phyloP scores from a whole-genome alignment of 2,888 invertebrate genomes.

The Platynereis dumerilii region DNA sequence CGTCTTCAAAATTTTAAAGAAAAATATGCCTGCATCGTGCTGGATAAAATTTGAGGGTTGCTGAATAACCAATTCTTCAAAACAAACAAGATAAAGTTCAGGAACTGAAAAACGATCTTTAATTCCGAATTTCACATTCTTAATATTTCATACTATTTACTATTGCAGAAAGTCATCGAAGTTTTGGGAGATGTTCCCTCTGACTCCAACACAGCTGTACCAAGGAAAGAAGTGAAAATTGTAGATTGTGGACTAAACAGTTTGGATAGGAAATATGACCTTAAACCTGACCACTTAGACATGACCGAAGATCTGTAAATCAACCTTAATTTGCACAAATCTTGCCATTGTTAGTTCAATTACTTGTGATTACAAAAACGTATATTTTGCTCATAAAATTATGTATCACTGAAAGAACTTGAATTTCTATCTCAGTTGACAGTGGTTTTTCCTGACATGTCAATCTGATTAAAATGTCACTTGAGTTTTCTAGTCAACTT shows the following conservation, averaged over 20 bases:
- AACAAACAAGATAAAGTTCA: too few relatives aligned
- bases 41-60: too few relatives aligned
- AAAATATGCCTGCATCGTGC: too few relatives aligned
- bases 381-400: too few relatives aligned
- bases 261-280: conserved; percentile 52
- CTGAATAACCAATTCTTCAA: too few relatives aligned
- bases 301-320: conserved; percentile 41
- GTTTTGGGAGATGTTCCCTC: conserved; percentile 49
- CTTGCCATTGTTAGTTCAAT: background rate
- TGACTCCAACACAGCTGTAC: conserved; percentile 46
- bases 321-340: background rate
- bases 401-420: too few relatives aligned
- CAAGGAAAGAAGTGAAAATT: conserved; percentile 53
- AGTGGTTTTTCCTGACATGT: background rate
- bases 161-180: conserved; percentile 38
- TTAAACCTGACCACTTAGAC: conserved; percentile 44
- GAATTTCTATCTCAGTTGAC: conserved; percentile 9
- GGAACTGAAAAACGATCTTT: too few relatives aligned
- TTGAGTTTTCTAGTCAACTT: too few relatives aligned
- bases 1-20: too few relatives aligned
- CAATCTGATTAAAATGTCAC: too few relatives aligned
- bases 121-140: too few relatives aligned
- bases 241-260: conserved; percentile 50
- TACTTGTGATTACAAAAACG: background rate
- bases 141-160: background rate